A percentile compares a stretch with the other conserved stretches of the same genome.
Evolutionary conservation across 1,140 invertebrate species (phyloP).

Genomic region (Lepidostoma basale): DNA sequence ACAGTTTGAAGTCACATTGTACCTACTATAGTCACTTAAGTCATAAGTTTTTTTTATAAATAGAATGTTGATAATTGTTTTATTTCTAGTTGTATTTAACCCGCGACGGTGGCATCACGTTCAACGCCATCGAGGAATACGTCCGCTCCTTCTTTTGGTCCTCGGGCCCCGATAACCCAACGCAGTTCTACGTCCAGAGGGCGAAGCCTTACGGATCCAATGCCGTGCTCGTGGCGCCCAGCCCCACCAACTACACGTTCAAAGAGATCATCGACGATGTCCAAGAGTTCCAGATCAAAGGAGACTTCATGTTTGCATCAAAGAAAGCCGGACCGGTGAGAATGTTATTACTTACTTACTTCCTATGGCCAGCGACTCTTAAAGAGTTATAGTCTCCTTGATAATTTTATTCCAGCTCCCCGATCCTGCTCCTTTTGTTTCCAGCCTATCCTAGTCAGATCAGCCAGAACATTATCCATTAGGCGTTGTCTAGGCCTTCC

Average conservation of each 20-base stretch:
- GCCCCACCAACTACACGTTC: slow-evolving; percentile 52
- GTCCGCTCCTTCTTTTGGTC: slow-evolving; percentile 82
- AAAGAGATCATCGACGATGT: slow-evolving; percentile 70
- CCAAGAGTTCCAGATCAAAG: slow-evolving; percentile 81
- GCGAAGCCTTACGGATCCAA: slow-evolving; percentile 67
- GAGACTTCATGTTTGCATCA: slow-evolving; percentile 85
- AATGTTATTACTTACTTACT: too few species aligned
- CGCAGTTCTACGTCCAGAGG: slow-evolving; percentile 72
- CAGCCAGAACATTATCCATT: too few species aligned
- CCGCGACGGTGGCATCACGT: slow-evolving; percentile 73
- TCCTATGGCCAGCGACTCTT: too few species aligned
- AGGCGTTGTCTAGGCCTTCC: too few species aligned
- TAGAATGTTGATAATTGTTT: background rate
- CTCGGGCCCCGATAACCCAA: slow-evolving; percentile 56
- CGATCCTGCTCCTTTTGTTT: too few species aligned
- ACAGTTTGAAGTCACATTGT: too few species aligned
- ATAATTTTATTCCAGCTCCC: too few species aligned
- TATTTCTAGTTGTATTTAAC: slow-evolving; percentile 75
- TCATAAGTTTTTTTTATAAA: too few species aligned
- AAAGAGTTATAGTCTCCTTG: too few species aligned
- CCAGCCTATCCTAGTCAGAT: too few species aligned
- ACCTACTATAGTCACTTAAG: too few species aligned
- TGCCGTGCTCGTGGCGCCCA: slow-evolving; percentile 65
- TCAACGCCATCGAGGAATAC: slow-evolving; percentile 69
- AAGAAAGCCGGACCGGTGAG: slow-evolving; percentile 62